These are phyloP conservation scores for Sphyrna mokarran DNA, from an alignment of 2,113 vertebrate species.

Conservation along the genomic window DNA sequence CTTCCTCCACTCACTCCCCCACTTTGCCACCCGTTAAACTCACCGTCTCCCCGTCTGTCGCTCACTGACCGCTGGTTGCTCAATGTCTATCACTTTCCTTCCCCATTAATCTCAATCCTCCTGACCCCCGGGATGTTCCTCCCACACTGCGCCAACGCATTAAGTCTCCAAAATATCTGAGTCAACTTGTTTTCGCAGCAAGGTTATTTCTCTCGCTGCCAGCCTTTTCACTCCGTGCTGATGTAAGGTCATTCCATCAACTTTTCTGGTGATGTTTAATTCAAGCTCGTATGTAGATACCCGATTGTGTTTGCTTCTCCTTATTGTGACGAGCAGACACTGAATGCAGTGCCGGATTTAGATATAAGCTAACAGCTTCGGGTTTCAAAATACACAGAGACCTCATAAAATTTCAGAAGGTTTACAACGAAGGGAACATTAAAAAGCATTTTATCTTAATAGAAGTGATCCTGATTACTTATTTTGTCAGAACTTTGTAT, in stretches of 20 bases:
- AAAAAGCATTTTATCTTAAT: too few relatives aligned
- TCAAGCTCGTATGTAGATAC: background rate
- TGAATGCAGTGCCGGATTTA: too few relatives aligned
- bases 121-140: background rate
- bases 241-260: background rate
- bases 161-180: background rate
- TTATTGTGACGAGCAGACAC: background rate
- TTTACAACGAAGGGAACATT: too few relatives aligned
- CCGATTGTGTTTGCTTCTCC: background rate
- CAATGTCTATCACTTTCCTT: background rate
- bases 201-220: background rate
- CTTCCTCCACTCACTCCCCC: background rate
- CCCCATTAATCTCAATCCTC: background rate
- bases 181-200: background rate
- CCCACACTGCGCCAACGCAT: background rate
- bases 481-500: too few relatives aligned
- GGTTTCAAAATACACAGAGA: too few relatives aligned
- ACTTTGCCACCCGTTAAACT: background rate
- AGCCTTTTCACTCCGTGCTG: background rate
- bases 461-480: too few relatives aligned
- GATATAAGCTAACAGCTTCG: too few relatives aligned
- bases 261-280: background rate
- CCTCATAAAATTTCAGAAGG: too few relatives aligned
- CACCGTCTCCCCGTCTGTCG: background rate
- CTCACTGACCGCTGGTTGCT: background rate